Conservation (phyloP, 2,888 invertebrate genomes). For the Cephus runcator region DNA sequence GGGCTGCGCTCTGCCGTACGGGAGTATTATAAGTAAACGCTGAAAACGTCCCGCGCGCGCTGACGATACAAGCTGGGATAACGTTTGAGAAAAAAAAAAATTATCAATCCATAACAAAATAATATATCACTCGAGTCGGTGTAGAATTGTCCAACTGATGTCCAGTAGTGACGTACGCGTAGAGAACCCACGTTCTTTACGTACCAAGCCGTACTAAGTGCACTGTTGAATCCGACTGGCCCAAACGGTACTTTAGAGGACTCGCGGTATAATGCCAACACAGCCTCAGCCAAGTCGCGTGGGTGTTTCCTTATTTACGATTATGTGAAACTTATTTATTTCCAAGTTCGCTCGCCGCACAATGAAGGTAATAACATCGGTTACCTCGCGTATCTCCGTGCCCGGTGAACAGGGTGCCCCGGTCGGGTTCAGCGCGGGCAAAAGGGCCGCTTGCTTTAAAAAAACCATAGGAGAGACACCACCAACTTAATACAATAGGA, state of each 20-base stretch:
- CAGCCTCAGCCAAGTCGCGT: slow-evolving; percentile 22
- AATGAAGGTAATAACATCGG: background rate
- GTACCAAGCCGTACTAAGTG: slow-evolving; percentile 3
- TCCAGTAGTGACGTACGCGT: background rate
- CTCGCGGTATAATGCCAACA: slow-evolving; percentile 5
- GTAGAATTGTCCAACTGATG: background rate
- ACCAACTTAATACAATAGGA: background rate
- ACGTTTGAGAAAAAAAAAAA: background rate
- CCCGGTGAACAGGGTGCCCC: background rate
- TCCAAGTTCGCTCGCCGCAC: slow-evolving; percentile 5
- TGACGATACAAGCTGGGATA: background rate
- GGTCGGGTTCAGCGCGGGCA: background rate
- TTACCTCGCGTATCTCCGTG: background rate
- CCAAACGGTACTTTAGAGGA: background rate
- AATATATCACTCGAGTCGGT: background rate
- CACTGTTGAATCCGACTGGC: background rate
- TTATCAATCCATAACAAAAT: background rate
- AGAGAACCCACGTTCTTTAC: background rate
- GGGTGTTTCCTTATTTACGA: slow-evolving; percentile 36
- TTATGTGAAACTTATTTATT: slow-evolving; percentile 33
- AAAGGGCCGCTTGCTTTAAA: background rate
- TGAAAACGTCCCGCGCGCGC: background rate
- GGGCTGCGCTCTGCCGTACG: background rate
- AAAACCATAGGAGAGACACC: background rate
- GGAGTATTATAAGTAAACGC: background rate